Base-by-base conservation (phyloP, 2,888 invertebrate genomes). In the Acronicta leporina region DNA sequence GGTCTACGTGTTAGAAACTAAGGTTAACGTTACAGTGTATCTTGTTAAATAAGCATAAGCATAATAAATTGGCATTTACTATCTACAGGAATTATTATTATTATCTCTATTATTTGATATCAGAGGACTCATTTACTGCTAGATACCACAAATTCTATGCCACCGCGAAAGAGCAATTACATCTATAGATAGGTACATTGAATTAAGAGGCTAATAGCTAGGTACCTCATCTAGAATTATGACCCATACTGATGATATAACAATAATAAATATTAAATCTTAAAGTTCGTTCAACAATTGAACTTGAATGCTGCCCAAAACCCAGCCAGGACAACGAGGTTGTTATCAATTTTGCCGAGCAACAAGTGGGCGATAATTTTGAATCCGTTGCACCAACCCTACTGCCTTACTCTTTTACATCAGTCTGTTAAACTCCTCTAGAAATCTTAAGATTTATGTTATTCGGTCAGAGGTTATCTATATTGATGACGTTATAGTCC, bases 361-460 rank as follows among this genome's bases (percentile, higher is more conserved):
- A 94, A 94, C 94, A 94, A 93, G 94, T 94, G 93, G 94, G 77
- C 90, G 84, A 93, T 94, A 93, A 94, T 92, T 94, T 89, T 92
- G 91, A 90, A 88, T 89, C 86, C 87, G 86, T 75, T 90, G 88
- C 88, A 89, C 82, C 87, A 83, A 75, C 81, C 80, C 77, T 83
- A 77, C 77, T 78, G 81, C 78, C 80, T 73, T 72, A 82, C 77
- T 85, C 83, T 87, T 84, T 85, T 81, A 82, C 81, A 79, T 80
- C 76, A 77, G 69, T 77, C 66, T 75, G 72, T 77, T 77, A 68
- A 77, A 74, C 75, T 73, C 65, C 72, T 71, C 63, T 67, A 74
- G 70, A 82, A 81, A 78, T 77, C 70, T 80, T 67, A 73, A 76
- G 74, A 79, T 77, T 78, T 75, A 80, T 80, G 63, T 64, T 50